phyloP scores from a whole-genome alignment of 2,888 invertebrate genomes.

The Neoascia interrupta region DNA sequence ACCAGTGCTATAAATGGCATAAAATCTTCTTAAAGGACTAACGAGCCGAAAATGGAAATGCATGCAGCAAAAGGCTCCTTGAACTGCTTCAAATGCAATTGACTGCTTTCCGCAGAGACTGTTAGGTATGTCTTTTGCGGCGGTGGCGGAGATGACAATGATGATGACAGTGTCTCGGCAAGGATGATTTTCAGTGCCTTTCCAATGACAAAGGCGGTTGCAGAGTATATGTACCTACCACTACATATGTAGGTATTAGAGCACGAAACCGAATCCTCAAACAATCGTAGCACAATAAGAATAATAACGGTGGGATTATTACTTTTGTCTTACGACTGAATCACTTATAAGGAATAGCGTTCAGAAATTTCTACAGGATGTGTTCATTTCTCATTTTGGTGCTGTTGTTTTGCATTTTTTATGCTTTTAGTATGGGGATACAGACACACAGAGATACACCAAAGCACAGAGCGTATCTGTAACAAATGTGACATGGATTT shows the following conservation, averaged over 20 bases:
- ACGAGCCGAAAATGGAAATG: conserved; percentile 63
- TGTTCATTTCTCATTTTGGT: conserved; percentile 47
- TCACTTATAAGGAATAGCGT: conserved; percentile 57
- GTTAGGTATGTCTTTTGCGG: too few species aligned
- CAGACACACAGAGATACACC: conserved; percentile 1
- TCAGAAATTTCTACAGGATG: conserved; percentile 30
- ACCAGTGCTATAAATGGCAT: conserved; percentile 19
- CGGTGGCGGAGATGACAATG: conserved; percentile 20
- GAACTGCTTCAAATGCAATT: conserved; percentile 37
- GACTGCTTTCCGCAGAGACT: conserved; percentile 25
- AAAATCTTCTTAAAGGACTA: conserved; percentile 53
- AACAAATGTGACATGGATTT: conserved; percentile 40
- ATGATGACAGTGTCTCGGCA: conserved; percentile 2
- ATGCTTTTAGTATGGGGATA: too few species aligned
- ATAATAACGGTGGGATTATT: conserved; percentile 51
- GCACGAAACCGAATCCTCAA: conserved; percentile 9
- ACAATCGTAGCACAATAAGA: conserved; percentile 25
- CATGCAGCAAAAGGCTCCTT: conserved; percentile 45
- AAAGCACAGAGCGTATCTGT: conserved; percentile 9
- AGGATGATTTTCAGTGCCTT: conserved; percentile 25
- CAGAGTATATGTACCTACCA: too few species aligned
- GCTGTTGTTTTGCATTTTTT: conserved; percentile 10
- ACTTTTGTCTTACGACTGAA: conserved; percentile 56
- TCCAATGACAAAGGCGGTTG: neutral
- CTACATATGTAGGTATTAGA: neutral